Conservation (phyloP, 2,113 vertebrate genomes). For the Ursus arctos region DNA sequence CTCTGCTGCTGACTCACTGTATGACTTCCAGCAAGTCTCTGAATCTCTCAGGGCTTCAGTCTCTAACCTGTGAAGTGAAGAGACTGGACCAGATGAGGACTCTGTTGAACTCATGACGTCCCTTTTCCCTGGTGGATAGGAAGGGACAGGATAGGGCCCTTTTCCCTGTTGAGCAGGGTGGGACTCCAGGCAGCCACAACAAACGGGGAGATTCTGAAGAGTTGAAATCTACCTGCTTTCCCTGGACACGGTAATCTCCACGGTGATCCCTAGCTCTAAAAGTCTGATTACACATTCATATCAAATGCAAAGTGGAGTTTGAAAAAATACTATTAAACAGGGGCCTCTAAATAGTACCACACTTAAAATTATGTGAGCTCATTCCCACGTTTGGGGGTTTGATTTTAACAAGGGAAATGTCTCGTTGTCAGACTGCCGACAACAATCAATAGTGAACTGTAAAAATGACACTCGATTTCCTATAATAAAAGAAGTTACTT, state of each 20-base stretch:
- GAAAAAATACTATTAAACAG: background rate
- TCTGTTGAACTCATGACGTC: background rate
- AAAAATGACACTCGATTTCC: background rate
- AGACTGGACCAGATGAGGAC: background rate
- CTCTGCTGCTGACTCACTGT: background rate
- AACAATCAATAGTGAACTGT: background rate
- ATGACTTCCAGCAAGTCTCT: background rate
- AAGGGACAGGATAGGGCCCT: background rate
- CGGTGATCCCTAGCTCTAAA: background rate
- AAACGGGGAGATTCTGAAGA: background rate
- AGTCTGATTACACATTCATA: background rate
- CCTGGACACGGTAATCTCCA: background rate
- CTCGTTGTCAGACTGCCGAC: background rate
- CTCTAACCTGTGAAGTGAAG: constrained; percentile 1
- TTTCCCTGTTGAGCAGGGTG: background rate
- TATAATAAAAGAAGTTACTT: constrained; percentile 6
- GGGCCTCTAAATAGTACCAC: background rate
- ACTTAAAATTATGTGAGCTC: background rate
- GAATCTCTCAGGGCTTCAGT: background rate
- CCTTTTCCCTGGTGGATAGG: background rate
- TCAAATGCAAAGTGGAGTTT: background rate
- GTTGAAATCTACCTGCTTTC: background rate
- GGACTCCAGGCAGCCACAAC: background rate
- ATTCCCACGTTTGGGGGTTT: background rate
- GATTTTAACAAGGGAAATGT: background rate